phyloP scores from a whole-genome alignment of 1,140 invertebrate genomes.

The Bursaphelenchus mucronatus region DNA sequence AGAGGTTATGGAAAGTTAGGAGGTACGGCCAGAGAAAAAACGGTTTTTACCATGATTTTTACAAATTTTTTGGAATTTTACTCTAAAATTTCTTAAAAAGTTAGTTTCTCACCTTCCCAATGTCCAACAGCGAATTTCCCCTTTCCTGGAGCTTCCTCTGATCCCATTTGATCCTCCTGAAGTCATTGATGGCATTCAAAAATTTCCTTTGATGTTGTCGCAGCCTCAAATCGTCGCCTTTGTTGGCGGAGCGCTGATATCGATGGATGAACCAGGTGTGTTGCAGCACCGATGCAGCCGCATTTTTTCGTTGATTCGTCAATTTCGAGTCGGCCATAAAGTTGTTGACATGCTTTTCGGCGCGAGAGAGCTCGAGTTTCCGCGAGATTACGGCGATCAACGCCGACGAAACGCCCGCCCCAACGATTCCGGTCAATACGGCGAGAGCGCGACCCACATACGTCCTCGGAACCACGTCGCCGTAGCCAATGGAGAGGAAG shows the following conservation, averaged over 20 bases:
- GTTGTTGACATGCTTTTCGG: constrained; percentile 61
- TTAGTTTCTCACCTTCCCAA: constrained; percentile 52
- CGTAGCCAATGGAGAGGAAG: constrained; percentile 61
- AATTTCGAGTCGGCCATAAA: constrained; percentile 62
- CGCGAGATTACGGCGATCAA: constrained; percentile 60
- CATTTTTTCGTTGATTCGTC: constrained; percentile 64
- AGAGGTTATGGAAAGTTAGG: too few relatives aligned
- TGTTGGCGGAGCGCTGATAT: constrained; percentile 51
- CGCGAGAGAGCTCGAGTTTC: constrained; percentile 57
- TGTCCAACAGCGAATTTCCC: constrained; percentile 59
- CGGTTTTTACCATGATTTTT: too few relatives aligned
- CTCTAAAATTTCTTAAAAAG: not conserved
- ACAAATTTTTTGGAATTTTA: not conserved
- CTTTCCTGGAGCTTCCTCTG: constrained; percentile 59
- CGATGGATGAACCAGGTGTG: constrained; percentile 64
- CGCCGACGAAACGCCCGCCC: constrained; percentile 48
- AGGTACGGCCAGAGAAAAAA: too few relatives aligned
- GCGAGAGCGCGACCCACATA: constrained; percentile 57
- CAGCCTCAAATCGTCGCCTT: constrained; percentile 57
- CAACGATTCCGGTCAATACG: constrained; percentile 59
- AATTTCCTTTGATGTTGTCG: constrained; percentile 59
- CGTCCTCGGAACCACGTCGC: constrained; percentile 53
- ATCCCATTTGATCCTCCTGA: constrained; percentile 60
- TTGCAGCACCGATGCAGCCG: constrained; percentile 65
- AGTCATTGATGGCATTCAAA: constrained; percentile 59